These are phyloP conservation scores for Brevimyrus niger DNA, from an alignment of 2,113 vertebrate species.

Conservation along the genomic window DNA sequence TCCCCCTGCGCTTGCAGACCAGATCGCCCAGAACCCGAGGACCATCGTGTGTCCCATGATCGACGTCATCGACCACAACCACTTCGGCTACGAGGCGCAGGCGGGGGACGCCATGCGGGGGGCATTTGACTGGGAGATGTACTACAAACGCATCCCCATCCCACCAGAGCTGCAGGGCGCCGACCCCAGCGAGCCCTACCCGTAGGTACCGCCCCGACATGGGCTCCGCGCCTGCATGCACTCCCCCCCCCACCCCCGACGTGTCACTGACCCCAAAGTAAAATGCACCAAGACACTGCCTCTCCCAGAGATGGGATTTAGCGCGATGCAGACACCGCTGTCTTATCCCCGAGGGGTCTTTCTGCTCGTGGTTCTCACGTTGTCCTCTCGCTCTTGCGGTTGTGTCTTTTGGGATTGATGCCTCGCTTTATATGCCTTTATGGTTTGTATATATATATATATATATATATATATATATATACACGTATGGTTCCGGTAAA, in stretches of 20 bases:
- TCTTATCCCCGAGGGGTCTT: background rate
- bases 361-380: background rate
- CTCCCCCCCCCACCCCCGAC: too few relatives aligned
- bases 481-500: background rate
- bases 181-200: conserved; percentile 81
- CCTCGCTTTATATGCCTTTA: background rate
- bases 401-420: background rate
- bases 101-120: conserved; percentile 84
- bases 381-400: background rate
- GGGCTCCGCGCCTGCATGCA: background rate
- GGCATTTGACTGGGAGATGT: conserved; percentile 92
- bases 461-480: too few relatives aligned
- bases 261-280: background rate
- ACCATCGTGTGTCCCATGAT: conserved; percentile 90
- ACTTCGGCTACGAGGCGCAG: conserved; percentile 86
- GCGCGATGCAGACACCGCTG: background rate
- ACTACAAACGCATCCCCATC: conserved; percentile 87
- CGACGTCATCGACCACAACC: conserved; percentile 89
- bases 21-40: conserved; percentile 81
- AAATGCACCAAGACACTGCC: background rate
- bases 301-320: background rate
- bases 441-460: too few relatives aligned
- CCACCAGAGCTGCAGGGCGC: conserved; percentile 74
- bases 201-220: conserved; percentile 61
- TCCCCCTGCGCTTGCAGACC: conserved; percentile 66